phyloP scores from a whole-genome alignment of 2,113 vertebrate genomes.

The Neomonachus schauinslandi region DNA sequence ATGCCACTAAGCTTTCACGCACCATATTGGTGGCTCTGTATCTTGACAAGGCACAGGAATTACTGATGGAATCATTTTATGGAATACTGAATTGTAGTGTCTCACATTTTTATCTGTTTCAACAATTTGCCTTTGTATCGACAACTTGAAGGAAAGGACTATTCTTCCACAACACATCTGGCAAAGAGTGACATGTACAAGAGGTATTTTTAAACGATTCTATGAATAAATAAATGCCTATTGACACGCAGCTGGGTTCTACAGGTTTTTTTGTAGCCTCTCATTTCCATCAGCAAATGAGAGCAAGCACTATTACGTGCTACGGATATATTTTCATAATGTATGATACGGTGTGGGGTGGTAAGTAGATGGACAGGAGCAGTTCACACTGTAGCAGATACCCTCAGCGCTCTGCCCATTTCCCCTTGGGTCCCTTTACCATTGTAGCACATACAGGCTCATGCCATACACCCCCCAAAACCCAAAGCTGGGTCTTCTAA shows the following conservation, averaged over 20 bases:
- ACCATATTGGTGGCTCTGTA: not conserved
- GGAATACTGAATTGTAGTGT: not conserved
- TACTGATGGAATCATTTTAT: not conserved
- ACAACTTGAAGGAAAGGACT: not conserved
- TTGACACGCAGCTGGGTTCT: not conserved
- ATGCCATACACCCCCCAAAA: not conserved
- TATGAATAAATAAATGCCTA: not conserved
- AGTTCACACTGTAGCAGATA: not conserved
- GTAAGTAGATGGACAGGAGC: not conserved
- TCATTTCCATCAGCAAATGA: not conserved
- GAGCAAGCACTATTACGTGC: not conserved
- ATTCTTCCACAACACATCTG: constrained; percentile 9
- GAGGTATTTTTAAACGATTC: constrained; percentile 6
- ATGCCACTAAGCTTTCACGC: not conserved
- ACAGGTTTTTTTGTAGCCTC: not conserved
- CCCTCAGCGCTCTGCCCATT: not conserved
- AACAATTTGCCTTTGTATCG: not conserved
- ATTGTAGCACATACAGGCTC: not conserved
- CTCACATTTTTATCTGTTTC: not conserved
- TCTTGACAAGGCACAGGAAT: not conserved
- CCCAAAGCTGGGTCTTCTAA: not conserved
- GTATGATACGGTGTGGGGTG: not conserved
- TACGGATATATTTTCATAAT: not conserved
- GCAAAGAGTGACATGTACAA: not conserved
- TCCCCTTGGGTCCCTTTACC: not conserved